Percentiles rank a stretch among this genome's conserved stretches.
Evolutionary conservation across 2,797 vertebrate species (phyloP).

Genomic region (Microcaecilia unicolor): DNA sequence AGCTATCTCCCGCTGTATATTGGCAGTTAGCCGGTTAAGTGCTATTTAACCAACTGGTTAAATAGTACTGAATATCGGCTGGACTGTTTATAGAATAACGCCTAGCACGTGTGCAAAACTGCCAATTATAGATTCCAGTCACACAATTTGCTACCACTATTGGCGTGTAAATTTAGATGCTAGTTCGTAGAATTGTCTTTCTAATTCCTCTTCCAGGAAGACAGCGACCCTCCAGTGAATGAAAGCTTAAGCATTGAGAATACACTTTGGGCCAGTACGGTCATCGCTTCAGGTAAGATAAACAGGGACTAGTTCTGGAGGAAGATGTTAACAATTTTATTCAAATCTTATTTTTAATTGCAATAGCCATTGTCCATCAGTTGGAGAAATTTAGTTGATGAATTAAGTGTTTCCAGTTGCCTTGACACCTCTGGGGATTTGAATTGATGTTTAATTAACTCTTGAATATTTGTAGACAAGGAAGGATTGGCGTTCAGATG

Average conservation of each 20-base stretch:
- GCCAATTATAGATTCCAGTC: no score
- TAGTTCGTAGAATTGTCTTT: no score
- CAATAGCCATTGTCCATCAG: constrained; percentile 44
- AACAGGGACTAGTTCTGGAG: neutral
- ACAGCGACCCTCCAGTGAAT: constrained; percentile 87
- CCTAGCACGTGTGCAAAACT: no score
- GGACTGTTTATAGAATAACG: no score
- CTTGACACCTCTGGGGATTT: constrained; percentile 26
- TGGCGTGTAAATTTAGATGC: no score
- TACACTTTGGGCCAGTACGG: constrained; percentile 94
- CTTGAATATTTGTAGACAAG: constrained; percentile 26
- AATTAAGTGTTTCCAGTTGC: constrained; percentile 34
- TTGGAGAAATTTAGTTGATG: constrained; percentile 42
- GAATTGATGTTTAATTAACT: constrained; percentile 23
- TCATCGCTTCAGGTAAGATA: constrained; percentile 87
- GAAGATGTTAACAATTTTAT: constrained; percentile 50
- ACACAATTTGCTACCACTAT: no score
- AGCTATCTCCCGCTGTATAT: no score
- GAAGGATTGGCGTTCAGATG: constrained; percentile 12
- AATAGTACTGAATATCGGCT: no score
- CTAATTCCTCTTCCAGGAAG: constrained; percentile 64
- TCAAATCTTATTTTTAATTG: constrained; percentile 36
- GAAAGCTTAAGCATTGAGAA: constrained; percentile 96
- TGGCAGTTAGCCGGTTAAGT: no score
- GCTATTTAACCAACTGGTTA: no score